phyloP scores from a whole-genome alignment of 53 echinoderm and acorn worm genomes.

The Echinarachnius parma region DNA sequence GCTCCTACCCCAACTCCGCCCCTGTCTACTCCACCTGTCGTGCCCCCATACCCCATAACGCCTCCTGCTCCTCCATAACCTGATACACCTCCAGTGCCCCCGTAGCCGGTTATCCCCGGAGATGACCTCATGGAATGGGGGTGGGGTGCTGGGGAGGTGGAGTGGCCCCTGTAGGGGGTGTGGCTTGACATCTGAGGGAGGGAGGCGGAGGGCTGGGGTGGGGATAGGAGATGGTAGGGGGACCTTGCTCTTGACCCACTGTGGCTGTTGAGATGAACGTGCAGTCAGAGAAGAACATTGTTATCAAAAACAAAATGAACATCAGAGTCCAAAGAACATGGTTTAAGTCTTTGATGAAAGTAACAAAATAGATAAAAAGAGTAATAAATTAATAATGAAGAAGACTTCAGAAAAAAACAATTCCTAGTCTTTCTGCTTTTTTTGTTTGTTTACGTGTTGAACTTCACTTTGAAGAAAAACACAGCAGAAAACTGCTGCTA shows the following conservation, averaged over 20 bases:
- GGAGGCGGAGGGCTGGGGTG: slow-evolving; percentile 34
- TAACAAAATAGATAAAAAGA: background rate
- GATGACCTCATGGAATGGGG: slow-evolving; percentile 35
- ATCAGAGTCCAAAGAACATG: background rate
- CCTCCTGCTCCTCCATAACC: background rate
- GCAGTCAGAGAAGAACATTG: background rate
- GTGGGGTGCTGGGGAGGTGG: slow-evolving; percentile 7
- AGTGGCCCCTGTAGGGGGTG: slow-evolving; percentile 1
- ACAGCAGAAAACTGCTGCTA: too few relatives aligned
- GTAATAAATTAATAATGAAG: too few relatives aligned
- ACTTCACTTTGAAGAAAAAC: too few relatives aligned
- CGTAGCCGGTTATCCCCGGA: slow-evolving; percentile 23
- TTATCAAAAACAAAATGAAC: too few relatives aligned
- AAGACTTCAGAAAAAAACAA: too few relatives aligned
- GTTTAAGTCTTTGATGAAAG: background rate
- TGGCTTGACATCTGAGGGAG: slow-evolving; percentile 28
- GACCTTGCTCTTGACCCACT: slow-evolving; percentile 53
- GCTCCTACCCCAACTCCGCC: background rate
- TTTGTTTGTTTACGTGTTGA: too few relatives aligned
- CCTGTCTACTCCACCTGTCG: background rate
- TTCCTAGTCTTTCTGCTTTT: too few relatives aligned
- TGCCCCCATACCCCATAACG: background rate
- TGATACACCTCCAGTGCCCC: background rate
- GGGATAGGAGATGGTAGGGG: slow-evolving; percentile 42
- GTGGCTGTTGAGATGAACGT: slow-evolving; percentile 12